A percentile compares a stretch with the other conserved stretches of the same genome.
phyloP scores from a whole-genome alignment of 2,797 vertebrate genomes.

The Muscicapa striata region DNA sequence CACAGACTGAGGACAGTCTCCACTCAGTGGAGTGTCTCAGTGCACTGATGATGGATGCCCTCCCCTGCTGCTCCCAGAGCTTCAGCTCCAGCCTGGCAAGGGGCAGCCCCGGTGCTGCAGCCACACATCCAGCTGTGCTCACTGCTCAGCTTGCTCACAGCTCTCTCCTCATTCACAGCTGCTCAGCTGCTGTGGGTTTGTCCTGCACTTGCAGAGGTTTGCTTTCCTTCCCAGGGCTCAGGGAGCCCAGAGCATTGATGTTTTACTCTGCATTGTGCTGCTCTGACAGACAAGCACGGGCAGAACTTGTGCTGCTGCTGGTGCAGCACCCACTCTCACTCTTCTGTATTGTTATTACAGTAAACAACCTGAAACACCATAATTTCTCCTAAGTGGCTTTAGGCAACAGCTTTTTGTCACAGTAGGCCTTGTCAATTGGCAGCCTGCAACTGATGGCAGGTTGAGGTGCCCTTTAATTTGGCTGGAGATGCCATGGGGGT shows the following conservation, averaged over 20 bases:
- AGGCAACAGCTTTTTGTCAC: not conserved
- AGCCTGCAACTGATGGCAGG: not conserved
- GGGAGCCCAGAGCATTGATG: not conserved
- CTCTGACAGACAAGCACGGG: not conserved
- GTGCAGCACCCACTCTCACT: not conserved
- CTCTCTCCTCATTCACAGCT: not conserved
- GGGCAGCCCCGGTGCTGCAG: accelerated
- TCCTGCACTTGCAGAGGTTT: not conserved
- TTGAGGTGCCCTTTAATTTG: not conserved
- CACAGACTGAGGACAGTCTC: not conserved
- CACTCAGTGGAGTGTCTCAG: not conserved
- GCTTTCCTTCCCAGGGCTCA: not conserved
- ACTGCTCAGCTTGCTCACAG: accelerated
- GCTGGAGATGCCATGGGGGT: not conserved
- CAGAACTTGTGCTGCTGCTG: not conserved
- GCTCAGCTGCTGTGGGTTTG: accelerated
- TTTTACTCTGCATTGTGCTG: not conserved
- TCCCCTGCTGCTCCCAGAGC: accelerated
- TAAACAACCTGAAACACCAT: not conserved
- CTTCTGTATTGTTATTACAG: not conserved
- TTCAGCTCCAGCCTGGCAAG: not conserved
- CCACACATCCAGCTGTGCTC: accelerated
- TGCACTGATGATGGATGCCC: accelerated
- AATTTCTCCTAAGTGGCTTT: not conserved
- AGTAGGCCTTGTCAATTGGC: not conserved